These are phyloP conservation scores for Eulacestoma nigropectus DNA, from an alignment of 2,113 vertebrate species.

Conservation along the genomic window DNA sequence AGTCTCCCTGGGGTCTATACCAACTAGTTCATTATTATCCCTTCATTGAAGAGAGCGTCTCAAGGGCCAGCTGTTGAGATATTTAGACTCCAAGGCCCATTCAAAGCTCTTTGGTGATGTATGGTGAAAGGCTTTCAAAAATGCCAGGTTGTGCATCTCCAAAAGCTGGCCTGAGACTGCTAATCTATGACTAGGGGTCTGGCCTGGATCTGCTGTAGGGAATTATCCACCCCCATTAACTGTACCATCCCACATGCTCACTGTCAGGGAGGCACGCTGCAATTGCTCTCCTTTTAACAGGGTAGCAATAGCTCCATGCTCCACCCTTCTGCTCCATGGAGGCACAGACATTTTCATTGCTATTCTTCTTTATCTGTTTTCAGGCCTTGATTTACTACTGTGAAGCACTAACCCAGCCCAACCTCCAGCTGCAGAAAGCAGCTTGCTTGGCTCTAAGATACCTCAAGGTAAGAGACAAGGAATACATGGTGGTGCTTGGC, in stretches of 20 bases:
- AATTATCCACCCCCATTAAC: rapidly evolving
- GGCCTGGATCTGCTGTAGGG: neutral
- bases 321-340: neutral
- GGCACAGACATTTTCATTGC: neutral
- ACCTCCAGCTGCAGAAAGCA: conserved; percentile 82
- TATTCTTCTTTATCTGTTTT: neutral
- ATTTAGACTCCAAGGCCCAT: neutral
- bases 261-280: neutral
- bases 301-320: neutral
- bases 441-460: conserved; percentile 88
- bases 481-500: neutral
- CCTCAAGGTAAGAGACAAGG: conserved; percentile 79
- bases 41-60: neutral
- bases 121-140: neutral
- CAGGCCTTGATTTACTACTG: conserved; percentile 92
- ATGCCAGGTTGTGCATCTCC: neutral
- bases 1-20: neutral
- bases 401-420: conserved; percentile 84
- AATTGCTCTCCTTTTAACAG: neutral
- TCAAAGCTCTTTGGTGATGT: neutral
- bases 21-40: neutral
- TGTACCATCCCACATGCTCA: rapidly evolving
- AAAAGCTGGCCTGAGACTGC: neutral
- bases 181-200: neutral
- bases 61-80: neutral